phyloP scores from a whole-genome alignment of 2,888 invertebrate genomes.

The Arge pagana region DNA sequence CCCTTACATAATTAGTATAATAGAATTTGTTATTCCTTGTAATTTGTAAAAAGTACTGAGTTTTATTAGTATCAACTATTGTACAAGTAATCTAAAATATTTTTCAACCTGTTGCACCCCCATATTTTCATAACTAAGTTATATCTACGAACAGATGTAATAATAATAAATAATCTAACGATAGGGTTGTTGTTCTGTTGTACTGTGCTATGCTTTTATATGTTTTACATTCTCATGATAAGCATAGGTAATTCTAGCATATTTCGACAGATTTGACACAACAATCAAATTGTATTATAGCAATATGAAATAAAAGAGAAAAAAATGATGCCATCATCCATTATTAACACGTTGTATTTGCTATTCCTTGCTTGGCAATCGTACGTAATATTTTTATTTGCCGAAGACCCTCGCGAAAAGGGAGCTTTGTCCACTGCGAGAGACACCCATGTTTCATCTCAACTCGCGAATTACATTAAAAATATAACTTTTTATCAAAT shows the following conservation, averaged over 20 bases:
- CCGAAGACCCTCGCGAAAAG: too few relatives aligned
- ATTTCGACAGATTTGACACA: constrained; percentile 48
- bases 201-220: constrained; percentile 47
- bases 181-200: constrained; percentile 50
- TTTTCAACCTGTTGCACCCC: constrained; percentile 44
- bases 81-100: constrained; percentile 49
- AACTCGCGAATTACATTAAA: too few relatives aligned
- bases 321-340: too few relatives aligned
- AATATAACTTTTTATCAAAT: too few relatives aligned
- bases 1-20: constrained; percentile 35
- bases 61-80: constrained; percentile 56
- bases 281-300: constrained; percentile 52
- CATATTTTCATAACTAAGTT: constrained; percentile 54
- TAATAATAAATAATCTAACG: constrained; percentile 55
- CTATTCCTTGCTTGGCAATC: too few relatives aligned
- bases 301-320: constrained; percentile 46
- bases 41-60: constrained; percentile 59
- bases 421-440: too few relatives aligned
- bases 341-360: too few relatives aligned
- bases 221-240: constrained; percentile 43
- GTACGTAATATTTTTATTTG: too few relatives aligned
- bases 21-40: constrained; percentile 57
- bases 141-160: constrained; percentile 56
- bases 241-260: constrained; percentile 47
- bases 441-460: too few relatives aligned